Evolutionary conservation across 1,140 invertebrate species (phyloP), one percentile per base, ranked within the genome.

Genomic region (Amyelois transitella): DNA sequence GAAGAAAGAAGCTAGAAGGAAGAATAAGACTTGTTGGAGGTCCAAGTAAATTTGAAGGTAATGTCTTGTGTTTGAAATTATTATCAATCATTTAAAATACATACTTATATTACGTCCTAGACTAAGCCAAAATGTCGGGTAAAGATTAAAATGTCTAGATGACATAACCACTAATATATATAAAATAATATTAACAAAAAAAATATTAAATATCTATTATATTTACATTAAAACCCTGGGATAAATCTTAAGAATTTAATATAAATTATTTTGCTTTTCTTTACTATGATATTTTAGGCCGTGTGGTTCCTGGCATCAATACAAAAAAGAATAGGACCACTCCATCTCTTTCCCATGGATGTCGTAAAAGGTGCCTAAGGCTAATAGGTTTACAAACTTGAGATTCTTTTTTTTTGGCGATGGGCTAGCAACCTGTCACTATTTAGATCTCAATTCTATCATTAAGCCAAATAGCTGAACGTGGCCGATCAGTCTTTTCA

Each of bases 1-100:
- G 91, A 64, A 76, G 93, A 53, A 93, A 92, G 68, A 91, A 92
- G 75, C 89, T 92, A 55, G 93, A 95, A 54, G 94, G 93, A n/a
- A 91, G 90, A 54, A 69, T 95, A 12, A 91, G 91, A 61, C 81
- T 95, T 0, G 87, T 94, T 4, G 94, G 93, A 17, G 93, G 94
- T 6, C 76, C 88, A 2, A 90, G 80, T 10, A 89, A 91, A 61
- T 91, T 91, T 68, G 93, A 95, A 92, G 94, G 94, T 94, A 89
- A 66, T 59, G n/a, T n/a, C n/a, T 50, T 57, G 58, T 61, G 8
- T 53, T 47, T 45, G 18, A 1, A 17, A 19, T 10, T 6, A 17
- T 45, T 1, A 19, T 19, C 19, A 19, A 8, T 28, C 7, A 28
- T 28, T 12, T 3, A 10, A 4, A 10, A 12, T 4, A 2, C 25